A percentile compares a stretch with the other conserved stretches of the same genome.
phyloP scores from a whole-genome alignment of 2,888 invertebrate species.

The Plebejus argus region DNA sequence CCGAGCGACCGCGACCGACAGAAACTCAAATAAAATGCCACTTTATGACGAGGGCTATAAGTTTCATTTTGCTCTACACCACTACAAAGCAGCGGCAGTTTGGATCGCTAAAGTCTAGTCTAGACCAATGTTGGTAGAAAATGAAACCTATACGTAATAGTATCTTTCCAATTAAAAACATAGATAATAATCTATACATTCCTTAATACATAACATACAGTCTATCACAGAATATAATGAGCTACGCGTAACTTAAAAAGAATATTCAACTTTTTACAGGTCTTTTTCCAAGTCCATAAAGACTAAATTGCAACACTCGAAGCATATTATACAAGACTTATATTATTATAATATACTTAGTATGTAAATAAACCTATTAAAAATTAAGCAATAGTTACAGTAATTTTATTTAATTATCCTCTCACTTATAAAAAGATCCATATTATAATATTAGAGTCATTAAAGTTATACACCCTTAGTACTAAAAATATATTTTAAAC shows the following conservation, averaged over 20 bases:
- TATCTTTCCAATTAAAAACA: background rate
- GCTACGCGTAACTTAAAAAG: constrained; percentile 45
- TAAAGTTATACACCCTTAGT: too few species aligned
- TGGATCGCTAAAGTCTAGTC: too few species aligned
- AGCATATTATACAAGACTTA: background rate
- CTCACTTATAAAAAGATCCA: background rate
- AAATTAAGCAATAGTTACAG: background rate
- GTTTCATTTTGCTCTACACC: too few species aligned
- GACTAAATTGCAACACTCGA: background rate
- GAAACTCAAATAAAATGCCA: too few species aligned
- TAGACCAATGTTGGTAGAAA: too few species aligned
- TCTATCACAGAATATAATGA: constrained; percentile 70
- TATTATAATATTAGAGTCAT: background rate
- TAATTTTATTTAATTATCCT: background rate
- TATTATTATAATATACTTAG: background rate
- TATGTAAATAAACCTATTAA: background rate
- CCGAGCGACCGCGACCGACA: too few species aligned
- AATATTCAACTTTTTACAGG: background rate
- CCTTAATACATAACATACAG: constrained; percentile 38
- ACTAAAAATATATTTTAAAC: too few species aligned
- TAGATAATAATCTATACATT: constrained; percentile 33
- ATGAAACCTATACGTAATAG: background rate
- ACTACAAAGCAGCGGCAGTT: too few species aligned
- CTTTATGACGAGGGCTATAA: too few species aligned
- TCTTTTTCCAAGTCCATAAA: background rate